Base-by-base conservation (phyloP, 2,888 invertebrate species). In the Drosophila prolongata region DNA sequence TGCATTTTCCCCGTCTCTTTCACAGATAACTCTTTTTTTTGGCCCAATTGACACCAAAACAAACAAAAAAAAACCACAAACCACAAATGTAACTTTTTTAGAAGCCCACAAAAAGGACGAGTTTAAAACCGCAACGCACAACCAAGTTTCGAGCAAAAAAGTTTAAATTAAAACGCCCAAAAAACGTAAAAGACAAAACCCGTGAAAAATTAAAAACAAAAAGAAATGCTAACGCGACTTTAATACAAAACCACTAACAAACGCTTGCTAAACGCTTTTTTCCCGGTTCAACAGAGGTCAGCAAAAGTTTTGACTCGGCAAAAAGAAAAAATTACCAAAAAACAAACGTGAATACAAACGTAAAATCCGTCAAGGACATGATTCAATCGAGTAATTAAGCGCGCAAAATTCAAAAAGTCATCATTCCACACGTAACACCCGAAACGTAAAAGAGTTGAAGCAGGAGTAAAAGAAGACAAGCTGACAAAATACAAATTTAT, bases 1-100 rank as follows among this genome's bases (percentile, higher is more conserved):
- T 67, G 24, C 53, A 50, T 38, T 68, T 38, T 54, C 37, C 52
- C 62, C 47, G 19, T 68, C 46, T 70, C 53, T 60, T 43, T 69
- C 76, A 27, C 88, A 87, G 88, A 80, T 82, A 79, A 73, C 58
- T 58, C 77, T 82, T 69, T 68, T 58, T 72, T 81, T 87, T 85
- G 86, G 80, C 79, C 75, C 82, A 81, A 85, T 79, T 79, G 75
- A 77, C 71, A 78, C 78, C 66, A 71, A 44, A 52, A 64, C 43
- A 46, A 71, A 55, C 27, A 38, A 42, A 47, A 37, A 44, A 19
- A 16, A 30, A n/a, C n/a, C 46, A 30, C 44, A 61, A 35, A 55
- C 57, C 64, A 76, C 53, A 43, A 42, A 53, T 35, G n/a, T 38
- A 53, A 46, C 34, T 49, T 35, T 49, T 16, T 49, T 49, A 35